Conservation (phyloP, 64 coral and sea anemone genomes). For the Dendrophyllia cribrosa region DNA sequence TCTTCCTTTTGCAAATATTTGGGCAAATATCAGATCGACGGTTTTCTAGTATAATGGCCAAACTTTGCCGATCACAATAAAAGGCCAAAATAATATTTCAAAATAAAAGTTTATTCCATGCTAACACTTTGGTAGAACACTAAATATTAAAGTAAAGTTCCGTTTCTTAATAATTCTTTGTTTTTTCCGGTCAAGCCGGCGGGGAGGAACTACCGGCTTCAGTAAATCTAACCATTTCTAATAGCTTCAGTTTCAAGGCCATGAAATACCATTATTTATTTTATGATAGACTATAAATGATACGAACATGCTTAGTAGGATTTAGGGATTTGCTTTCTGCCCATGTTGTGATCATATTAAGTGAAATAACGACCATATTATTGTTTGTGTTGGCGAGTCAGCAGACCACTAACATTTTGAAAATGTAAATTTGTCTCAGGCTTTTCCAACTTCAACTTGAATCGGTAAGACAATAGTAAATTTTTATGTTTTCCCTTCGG, state of each 20-base stretch:
- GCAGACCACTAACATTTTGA: no score
- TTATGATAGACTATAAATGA: no score
- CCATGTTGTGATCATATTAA: no score
- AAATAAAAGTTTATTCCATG: background rate
- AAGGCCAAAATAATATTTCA: background rate
- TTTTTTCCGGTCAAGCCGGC: background rate
- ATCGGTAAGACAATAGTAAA: no score
- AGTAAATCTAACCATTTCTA: background rate
- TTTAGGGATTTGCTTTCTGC: no score
- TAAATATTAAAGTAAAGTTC: background rate
- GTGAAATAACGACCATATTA: no score
- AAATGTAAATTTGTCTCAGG: no score
- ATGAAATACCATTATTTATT: background rate
- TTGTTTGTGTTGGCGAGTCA: no score
- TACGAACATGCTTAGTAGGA: no score
- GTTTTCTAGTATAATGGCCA: background rate
- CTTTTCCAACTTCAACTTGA: no score
- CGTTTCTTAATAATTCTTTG: background rate
- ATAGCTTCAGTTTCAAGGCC: constrained; percentile 10
- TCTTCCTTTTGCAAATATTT: no score
- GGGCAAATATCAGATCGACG: background rate
- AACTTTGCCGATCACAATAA: background rate
- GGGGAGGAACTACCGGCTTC: background rate
- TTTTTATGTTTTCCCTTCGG: no score
- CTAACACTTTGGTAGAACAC: background rate